Evolutionary conservation across 1,140 invertebrate species (phyloP), one percentile per base, ranked within the genome.

Genomic region (Scaptomyza hsui): DNA sequence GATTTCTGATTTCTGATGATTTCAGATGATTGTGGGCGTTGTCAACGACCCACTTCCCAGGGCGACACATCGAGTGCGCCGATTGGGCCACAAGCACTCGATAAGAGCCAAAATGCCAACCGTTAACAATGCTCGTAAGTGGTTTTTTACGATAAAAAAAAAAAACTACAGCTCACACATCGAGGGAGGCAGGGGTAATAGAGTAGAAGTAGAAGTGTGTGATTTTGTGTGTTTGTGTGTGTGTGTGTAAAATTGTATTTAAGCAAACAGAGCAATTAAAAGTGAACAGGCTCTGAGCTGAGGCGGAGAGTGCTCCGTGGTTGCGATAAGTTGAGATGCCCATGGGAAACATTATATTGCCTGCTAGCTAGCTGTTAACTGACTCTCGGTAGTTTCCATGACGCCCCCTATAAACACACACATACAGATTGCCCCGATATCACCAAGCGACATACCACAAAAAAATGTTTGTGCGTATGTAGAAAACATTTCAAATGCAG

Each of bases 11-110:
- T 29, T 29, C 26, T 9, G 7, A 9, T 29, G 26, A 24, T n/a
- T n/a, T n/a, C n/a, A n/a, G n/a, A n/a, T 29, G 5, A 6, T 55
- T 51, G 70, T 61, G 63, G 70, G 70, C 70, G 70, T 72, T 68
- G 70, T 72, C 63, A 52, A 68, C 69, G 69, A 72, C 69, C 69
- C 69, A 72, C 69, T 72, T 72, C 69, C 63, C 69, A 72, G 63
- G 55, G 48, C 63, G 32, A 67, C 47, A 32, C 49, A 35, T 24
- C 52, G 41, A 56, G 49, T 41, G 37, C 52, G 19, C 39, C 63
- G 69, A 72, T 72, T 72, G 69, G 69, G 69, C 62, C 47, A 63
- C 47, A 67, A 26, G 32, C 32, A 13, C 3, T 42, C 13, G 68
- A 71, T 71, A 71, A 70, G 67, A 70, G 51, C 35, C 67, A 26